These are phyloP conservation scores for Bombus polaris DNA, from an alignment of 1,140 invertebrate genomes.

Conservation along the genomic window DNA sequence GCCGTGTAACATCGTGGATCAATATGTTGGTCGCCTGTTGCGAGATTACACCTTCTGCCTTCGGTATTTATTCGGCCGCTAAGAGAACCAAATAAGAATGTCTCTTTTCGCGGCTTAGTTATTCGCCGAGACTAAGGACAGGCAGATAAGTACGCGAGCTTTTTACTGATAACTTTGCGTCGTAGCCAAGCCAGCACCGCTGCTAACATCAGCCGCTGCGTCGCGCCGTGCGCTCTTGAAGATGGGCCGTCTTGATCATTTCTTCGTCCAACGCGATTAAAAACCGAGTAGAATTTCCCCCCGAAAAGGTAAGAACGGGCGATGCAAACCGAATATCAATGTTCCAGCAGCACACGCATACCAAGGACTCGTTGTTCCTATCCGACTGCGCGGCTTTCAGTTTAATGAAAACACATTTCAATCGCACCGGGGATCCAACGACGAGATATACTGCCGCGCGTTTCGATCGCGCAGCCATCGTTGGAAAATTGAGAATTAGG, in stretches of 20 bases:
- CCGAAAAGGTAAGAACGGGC: background rate
- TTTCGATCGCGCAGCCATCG: background rate
- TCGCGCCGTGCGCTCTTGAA: too few relatives aligned
- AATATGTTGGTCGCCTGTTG: slow-evolving; percentile 42
- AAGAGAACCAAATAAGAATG: background rate
- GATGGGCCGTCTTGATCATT: background rate
- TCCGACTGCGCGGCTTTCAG: background rate
- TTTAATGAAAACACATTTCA: slow-evolving; percentile 13
- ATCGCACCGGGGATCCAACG: background rate
- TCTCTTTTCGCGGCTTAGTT: too few relatives aligned
- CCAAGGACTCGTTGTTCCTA: background rate
- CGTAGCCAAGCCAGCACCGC: background rate
- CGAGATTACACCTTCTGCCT: slow-evolving; percentile 37
- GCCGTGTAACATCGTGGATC: slow-evolving; percentile 21
- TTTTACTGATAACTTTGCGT: slow-evolving; percentile 20
- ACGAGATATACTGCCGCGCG: background rate
- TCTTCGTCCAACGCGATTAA: slow-evolving; percentile 14
- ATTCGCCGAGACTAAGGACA: too few relatives aligned
- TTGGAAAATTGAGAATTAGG: background rate
- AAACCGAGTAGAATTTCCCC: background rate
- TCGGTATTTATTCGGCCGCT: slow-evolving; percentile 7
- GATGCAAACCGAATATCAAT: slow-evolving; percentile 20
- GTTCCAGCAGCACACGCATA: too few relatives aligned
- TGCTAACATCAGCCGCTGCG: too few relatives aligned
- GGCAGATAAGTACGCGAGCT: background rate